Evolutionary conservation across 2,113 vertebrate species (phyloP), one percentile per base, ranked within the genome.

Genomic region (Silurus meridionalis): DNA sequence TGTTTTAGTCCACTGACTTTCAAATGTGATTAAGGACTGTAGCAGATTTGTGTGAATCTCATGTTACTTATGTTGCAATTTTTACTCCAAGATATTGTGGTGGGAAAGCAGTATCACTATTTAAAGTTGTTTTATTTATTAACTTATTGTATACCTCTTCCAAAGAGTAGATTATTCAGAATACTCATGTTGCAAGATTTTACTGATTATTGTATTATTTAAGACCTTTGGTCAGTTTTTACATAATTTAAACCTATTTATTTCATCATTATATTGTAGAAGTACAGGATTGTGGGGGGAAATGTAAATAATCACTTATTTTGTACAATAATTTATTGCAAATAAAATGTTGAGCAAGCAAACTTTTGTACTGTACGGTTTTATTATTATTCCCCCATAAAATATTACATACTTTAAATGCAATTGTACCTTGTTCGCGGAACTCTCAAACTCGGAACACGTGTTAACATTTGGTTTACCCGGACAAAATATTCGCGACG

Each of bases 281-380:
- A 71, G 8, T 64, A 25, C 48, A 53, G n/a, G 11, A 75, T 63
- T 46, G 4, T 37, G 55, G 4, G 6, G 37, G 53, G 6, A 46
- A 61, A 74, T 86, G 66, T 86, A 74, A 86, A 86, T 86, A 83
- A 66, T 17, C 25, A 46, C 48, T 74, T 81, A 86, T 82, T 77
- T 86, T 86, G 80, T 83, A 83, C 50, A 61, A 60, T 82, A 82
- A 77, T 48, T 67, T 83, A 87, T 87, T 83, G 63, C 50, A n/a
- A 87, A 87, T 87, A 87, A 87, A 87, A 82, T 78, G 60, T 83
- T 83, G 19, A 83, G 57, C 19, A 37, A 82, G 75, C 17, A 0
- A 21, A 63, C 2, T 37, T 8, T 80, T 71, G 5, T 46, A 37
- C 37, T 8, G 25, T 17, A 10, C 3, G 1, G 21, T 4, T 23